phyloP scores from a whole-genome alignment of 1,140 invertebrate species.

The Penaeus vannamei region DNA sequence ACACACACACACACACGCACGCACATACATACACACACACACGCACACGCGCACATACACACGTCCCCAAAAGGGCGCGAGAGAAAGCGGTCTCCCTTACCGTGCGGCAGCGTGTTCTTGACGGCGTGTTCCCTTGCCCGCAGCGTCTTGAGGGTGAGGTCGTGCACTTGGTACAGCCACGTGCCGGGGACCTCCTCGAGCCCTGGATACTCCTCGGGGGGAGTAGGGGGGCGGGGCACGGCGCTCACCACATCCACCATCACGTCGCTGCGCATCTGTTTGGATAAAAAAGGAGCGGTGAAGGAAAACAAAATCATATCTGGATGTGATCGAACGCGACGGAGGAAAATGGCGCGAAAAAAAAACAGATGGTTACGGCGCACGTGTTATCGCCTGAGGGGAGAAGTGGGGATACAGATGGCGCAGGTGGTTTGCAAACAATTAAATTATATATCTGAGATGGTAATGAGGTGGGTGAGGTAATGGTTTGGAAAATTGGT shows the following conservation, averaged over 20 bases:
- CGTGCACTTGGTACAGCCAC: constrained; percentile 59
- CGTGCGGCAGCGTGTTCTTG: constrained; percentile 51
- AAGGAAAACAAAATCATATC: too few relatives aligned
- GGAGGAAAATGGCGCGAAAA: too few relatives aligned
- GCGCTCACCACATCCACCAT: constrained; percentile 36
- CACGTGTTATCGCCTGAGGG: too few relatives aligned
- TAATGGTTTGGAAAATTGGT: too few relatives aligned
- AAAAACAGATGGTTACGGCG: too few relatives aligned
- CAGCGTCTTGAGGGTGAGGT: constrained; percentile 60
- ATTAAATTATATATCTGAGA: too few relatives aligned
- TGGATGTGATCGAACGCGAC: too few relatives aligned
- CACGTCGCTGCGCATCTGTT: constrained; percentile 57
- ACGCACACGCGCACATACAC: not conserved
- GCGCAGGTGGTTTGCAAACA: too few relatives aligned
- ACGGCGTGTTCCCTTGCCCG: constrained; percentile 51
- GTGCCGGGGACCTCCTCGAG: constrained; percentile 28
- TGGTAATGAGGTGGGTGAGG: too few relatives aligned
- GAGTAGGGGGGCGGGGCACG: not conserved
- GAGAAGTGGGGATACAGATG: too few relatives aligned
- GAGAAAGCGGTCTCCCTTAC: not conserved
- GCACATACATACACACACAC: not conserved
- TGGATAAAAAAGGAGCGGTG: too few relatives aligned
- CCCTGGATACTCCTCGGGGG: constrained; percentile 28
- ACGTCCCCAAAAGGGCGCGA: not conserved
- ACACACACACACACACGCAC: not conserved